Evolutionary conservation across 1,140 invertebrate genomes (phyloP).

Genomic region (Pseudomyrmex pallidus): DNA sequence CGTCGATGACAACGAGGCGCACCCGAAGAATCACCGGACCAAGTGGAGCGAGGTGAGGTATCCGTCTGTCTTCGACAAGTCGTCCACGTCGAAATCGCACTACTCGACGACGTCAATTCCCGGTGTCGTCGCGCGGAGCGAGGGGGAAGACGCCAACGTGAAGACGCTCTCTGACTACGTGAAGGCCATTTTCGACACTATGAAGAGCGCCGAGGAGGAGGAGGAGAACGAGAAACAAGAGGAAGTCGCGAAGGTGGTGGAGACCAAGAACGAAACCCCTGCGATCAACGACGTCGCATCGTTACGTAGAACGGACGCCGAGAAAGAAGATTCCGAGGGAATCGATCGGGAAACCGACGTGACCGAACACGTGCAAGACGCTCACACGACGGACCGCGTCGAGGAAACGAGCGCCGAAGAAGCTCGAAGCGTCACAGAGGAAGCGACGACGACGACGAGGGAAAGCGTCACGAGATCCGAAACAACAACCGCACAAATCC

Average conservation of each 20-base stretch:
- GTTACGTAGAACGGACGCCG: neutral
- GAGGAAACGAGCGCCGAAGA: conserved; percentile 7
- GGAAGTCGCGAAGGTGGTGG: conserved; percentile 13
- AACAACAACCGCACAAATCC: neutral
- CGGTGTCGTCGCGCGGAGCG: conserved; percentile 44
- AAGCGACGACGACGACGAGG: conserved; percentile 43
- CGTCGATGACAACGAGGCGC: conserved; percentile 46
- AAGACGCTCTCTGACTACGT: conserved; percentile 81
- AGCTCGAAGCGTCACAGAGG: neutral
- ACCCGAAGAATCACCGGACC: conserved; percentile 81
- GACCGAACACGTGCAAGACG: conserved; percentile 16
- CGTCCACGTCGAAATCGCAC: conserved; percentile 62
- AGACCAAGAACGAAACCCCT: conserved; percentile 21
- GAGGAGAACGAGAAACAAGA: conserved; percentile 64
- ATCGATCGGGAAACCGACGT: neutral
- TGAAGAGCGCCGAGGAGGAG: conserved; percentile 76
- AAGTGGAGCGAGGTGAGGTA: conserved; percentile 82
- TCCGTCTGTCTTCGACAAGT: conserved; percentile 69
- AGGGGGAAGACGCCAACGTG: conserved; percentile 62
- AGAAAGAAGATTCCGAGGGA: conserved; percentile 53
- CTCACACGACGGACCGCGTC: neutral
- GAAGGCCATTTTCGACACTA: conserved; percentile 82
- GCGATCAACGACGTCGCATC: neutral
- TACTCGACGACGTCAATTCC: conserved; percentile 23
- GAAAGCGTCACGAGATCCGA: conserved; percentile 29